Conservation (phyloP, 2,888 invertebrate genomes). For the Xanthostigma xanthostigma region DNA sequence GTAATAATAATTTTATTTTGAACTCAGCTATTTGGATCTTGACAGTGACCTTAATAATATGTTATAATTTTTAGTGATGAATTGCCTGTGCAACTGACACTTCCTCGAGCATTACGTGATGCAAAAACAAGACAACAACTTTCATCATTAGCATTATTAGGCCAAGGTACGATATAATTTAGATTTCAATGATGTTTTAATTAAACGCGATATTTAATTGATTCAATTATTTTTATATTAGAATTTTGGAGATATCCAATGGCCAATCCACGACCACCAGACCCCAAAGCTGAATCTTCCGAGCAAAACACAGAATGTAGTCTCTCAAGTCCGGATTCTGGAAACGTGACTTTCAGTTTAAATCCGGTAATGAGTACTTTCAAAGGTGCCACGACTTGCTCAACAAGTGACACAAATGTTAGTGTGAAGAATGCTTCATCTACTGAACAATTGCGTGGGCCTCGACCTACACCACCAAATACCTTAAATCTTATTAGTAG, state of each 20-base stretch:
- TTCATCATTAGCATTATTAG: conserved; percentile 76
- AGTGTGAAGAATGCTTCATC: neutral
- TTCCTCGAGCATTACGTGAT: conserved; percentile 73
- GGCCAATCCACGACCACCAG: conserved; percentile 48
- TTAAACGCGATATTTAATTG: neutral
- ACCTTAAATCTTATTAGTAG: conserved; percentile 51
- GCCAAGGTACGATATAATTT: conserved; percentile 39
- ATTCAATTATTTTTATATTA: conserved; percentile 7
- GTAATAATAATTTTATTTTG: conserved; percentile 30
- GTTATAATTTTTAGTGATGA: conserved; percentile 55
- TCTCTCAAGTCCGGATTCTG: conserved; percentile 36
- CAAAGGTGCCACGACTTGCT: conserved; percentile 43
- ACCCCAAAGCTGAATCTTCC: conserved; percentile 4
- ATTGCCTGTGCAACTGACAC: conserved; percentile 74
- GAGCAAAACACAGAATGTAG: conserved; percentile 22
- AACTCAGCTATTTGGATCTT: neutral
- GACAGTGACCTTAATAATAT: neutral
- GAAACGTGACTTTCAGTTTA: conserved; percentile 60
- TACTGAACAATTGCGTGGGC: conserved; percentile 29
- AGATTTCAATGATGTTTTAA: no score
- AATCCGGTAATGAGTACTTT: conserved; percentile 61
- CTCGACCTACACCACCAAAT: conserved; percentile 68
- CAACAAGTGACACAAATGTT: conserved; percentile 26
- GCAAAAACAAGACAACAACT: conserved; percentile 83
- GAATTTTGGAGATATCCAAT: conserved; percentile 43